phyloP scores from a whole-genome alignment of 2,888 invertebrate genomes.

The Leptogaster cylindrica region DNA sequence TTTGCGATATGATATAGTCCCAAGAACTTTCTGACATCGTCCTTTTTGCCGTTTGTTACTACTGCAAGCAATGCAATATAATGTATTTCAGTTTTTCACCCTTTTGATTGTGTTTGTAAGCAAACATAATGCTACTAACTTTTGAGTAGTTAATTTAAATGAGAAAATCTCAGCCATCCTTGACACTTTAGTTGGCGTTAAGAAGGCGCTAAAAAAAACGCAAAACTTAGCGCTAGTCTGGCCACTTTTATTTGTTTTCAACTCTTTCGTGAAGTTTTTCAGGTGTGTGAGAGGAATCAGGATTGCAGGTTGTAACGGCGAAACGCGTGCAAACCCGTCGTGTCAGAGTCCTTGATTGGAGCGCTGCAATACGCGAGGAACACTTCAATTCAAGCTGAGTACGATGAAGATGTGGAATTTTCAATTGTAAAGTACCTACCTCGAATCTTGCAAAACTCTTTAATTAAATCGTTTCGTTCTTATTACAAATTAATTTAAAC shows the following conservation, averaged over 20 bases:
- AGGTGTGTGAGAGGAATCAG: too few relatives aligned
- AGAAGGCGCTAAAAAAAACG: not conserved
- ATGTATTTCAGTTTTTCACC: conserved; percentile 4
- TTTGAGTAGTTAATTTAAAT: conserved; percentile 29
- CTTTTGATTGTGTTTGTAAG: conserved; percentile 19
- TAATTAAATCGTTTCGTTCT: too few relatives aligned
- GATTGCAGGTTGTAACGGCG: too few relatives aligned
- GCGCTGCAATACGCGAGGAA: too few relatives aligned
- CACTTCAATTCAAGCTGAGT: too few relatives aligned
- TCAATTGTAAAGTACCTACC: too few relatives aligned
- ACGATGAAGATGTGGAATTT: too few relatives aligned
- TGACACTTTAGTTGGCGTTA: not conserved
- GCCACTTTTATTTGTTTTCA: not conserved
- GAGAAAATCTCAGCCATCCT: not conserved
- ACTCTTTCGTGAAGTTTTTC: not conserved
- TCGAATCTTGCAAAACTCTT: too few relatives aligned
- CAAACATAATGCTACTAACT: conserved; percentile 3
- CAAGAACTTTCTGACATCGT: not conserved
- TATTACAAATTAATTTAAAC: too few relatives aligned
- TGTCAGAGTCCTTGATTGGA: too few relatives aligned
- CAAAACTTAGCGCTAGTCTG: not conserved
- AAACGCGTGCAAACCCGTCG: too few relatives aligned
- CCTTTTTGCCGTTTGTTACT: not conserved
- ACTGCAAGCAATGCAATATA: conserved; percentile 8
- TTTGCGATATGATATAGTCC: not conserved